Base-by-base conservation (phyloP, 2,113 vertebrate species). In the Pithys albifrons region DNA sequence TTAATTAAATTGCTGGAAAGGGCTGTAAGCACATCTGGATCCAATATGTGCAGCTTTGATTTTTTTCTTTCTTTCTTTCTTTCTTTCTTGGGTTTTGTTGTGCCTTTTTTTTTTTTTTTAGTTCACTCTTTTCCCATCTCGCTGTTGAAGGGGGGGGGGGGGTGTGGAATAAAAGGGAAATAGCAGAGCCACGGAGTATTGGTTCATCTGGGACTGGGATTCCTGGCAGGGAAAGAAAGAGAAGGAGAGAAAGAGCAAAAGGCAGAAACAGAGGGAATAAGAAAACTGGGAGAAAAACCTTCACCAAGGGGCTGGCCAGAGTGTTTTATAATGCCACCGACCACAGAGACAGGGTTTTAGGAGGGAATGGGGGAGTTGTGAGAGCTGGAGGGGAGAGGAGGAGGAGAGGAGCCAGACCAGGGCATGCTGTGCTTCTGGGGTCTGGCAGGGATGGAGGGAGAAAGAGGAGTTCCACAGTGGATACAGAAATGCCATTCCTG, bases 1-100 rank as follows among this genome's bases (percentile, higher is more conserved):
- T 98, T 98, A 98, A 98, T 98, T 98, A 98, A 98, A 98, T 98
- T 97, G 98, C 98, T 97, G 97, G 97, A 97, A 97, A 97, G 97
- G 97, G 96, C 97, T 96, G 97, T 69, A 84, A 94, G 97, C 97
- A 98, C 98, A 98, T 98, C 98, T 98, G 98, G 98, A 98, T 98
- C 96, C 98, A 98, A 98, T 98, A 98, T 98, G 98, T 96, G 97
- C 76, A 70, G 96, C 98, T 98, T 98, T 98, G 97, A 97, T 97
- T 97, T 97, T 92, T 95, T 95, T 91, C 23, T 80, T 86, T 85
- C 19, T 80, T 70, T 80, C 29, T 90, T 90, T 84, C 18, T 86
- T 43, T 61, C 12, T 41, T 25, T 80, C 17, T 70, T 48, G 41
- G 41, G 41, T 76, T 43, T 61, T 25, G 61, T 23, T 43, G 39